Evolutionary conservation across 2,888 invertebrate species (phyloP).

Genomic region (Embidobia sp.): DNA sequence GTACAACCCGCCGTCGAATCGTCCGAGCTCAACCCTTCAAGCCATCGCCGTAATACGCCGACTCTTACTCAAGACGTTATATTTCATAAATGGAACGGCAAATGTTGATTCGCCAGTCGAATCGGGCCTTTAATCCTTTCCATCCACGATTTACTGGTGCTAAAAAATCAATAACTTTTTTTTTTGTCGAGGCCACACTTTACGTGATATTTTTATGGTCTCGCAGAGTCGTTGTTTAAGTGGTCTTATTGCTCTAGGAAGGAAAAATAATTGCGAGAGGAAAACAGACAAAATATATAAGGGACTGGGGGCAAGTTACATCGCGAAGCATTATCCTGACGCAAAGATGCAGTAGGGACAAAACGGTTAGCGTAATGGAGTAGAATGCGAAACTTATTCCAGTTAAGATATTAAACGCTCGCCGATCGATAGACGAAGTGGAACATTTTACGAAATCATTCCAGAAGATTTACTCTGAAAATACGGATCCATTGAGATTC

Average conservation of each 20-base stretch:
- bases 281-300: conserved; percentile 66
- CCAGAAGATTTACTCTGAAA: conserved; percentile 60
- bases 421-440: conserved; percentile 66
- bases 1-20: conserved; percentile 65
- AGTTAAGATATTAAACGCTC: conserved; percentile 73
- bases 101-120: conserved; percentile 30
- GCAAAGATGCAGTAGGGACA: conserved; percentile 72
- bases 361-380: conserved; percentile 75
- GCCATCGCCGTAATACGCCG: conserved; percentile 72
- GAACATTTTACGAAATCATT: conserved; percentile 64
- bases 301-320: conserved; percentile 66
- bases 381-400: conserved; percentile 76
- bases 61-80: conserved; percentile 37
- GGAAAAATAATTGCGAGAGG: conserved; percentile 72
- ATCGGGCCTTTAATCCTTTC: too few relatives aligned
- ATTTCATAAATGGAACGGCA: conserved; percentile 48
- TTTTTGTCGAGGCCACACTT: too few relatives aligned
- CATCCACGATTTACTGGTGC: too few relatives aligned
- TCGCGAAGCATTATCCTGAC: conserved; percentile 71
- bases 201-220: background rate
- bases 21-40: conserved; percentile 75
- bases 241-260: conserved; percentile 72
- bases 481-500: conserved; percentile 53
- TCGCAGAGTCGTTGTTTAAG: conserved; percentile 66
- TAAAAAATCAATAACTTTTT: conserved; percentile 1